A percentile compares a stretch with the other conserved stretches of the same genome.
Conservation (phyloP, 2,888 invertebrate genomes). For the Lagria hirta region DNA sequence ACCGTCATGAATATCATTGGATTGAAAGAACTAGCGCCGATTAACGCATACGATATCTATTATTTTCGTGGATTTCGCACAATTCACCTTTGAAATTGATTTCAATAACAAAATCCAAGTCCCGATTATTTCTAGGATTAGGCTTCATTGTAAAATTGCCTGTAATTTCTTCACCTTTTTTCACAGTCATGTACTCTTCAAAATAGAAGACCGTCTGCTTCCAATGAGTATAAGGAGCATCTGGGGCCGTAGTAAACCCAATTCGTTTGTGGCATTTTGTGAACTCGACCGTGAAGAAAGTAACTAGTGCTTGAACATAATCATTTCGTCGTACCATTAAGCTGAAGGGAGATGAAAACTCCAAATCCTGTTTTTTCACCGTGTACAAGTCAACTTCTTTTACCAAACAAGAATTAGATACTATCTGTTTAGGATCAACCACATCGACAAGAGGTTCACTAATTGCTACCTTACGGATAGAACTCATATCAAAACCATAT, state of each 20-base stretch:
- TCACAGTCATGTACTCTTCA: conserved; percentile 95
- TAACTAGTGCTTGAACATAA: conserved; percentile 96
- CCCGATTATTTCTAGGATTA: conserved; percentile 94
- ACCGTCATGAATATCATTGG: conserved; percentile 8
- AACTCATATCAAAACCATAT: conserved; percentile 99
- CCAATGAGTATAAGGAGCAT: conserved; percentile 99
- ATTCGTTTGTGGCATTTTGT: conserved; percentile 98
- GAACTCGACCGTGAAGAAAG: conserved; percentile 99
- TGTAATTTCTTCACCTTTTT: conserved; percentile 90
- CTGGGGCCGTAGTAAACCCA: conserved; percentile 98
- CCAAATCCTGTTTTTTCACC: conserved; percentile 91
- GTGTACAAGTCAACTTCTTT: conserved; percentile 99
- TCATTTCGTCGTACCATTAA: conserved; percentile 83
- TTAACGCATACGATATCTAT: conserved; percentile 90
- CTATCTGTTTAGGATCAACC: conserved; percentile 98
- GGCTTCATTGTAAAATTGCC: conserved; percentile 94
- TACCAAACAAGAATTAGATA: conserved; percentile 90
- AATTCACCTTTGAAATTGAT: conserved; percentile 90
- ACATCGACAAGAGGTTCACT: conserved; percentile 98
- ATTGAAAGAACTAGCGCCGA: conserved; percentile 7
- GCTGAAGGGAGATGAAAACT: conserved; percentile 86
- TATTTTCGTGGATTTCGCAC: conserved; percentile 80
- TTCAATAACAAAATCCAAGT: conserved; percentile 93
- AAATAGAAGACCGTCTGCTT: conserved; percentile 98
- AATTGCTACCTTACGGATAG: conserved; percentile 96